A percentile compares a stretch with the other conserved stretches of the same genome.
phyloP scores from a whole-genome alignment of 2,113 vertebrate genomes.

The Sinocyclocheilus anshuiensis region DNA sequence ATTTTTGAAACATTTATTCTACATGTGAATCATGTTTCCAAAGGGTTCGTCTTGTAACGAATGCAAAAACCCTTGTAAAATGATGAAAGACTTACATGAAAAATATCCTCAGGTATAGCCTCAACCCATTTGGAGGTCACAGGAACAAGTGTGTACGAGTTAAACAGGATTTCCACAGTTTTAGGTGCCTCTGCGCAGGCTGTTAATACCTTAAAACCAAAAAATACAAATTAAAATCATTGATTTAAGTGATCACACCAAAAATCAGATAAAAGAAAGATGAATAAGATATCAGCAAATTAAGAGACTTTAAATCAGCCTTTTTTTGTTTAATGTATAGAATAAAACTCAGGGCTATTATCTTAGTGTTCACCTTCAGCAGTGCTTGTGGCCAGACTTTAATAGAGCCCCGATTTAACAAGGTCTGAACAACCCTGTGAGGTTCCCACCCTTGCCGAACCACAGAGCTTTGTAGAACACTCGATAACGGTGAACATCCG shows the following conservation, averaged over 20 bases:
- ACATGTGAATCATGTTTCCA: background rate
- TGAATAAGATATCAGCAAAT: background rate
- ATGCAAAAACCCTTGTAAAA: background rate
- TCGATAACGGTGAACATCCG: slow-evolving; percentile 70
- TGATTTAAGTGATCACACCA: background rate
- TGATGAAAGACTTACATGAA: slow-evolving; percentile 53
- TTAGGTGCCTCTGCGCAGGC: slow-evolving; percentile 60
- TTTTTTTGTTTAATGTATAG: background rate
- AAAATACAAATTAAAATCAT: background rate
- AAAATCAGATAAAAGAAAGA: background rate
- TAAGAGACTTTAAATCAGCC: background rate
- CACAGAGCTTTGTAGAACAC: slow-evolving; percentile 59
- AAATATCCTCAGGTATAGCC: slow-evolving; percentile 65
- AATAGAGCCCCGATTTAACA: slow-evolving; percentile 78
- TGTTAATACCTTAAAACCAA: slow-evolving; percentile 69
- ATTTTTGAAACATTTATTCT: background rate
- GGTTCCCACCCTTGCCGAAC: slow-evolving; percentile 57
- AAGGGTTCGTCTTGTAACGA: background rate
- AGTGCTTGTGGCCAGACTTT: slow-evolving; percentile 75
- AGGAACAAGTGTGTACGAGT: slow-evolving; percentile 70
- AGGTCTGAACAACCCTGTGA: slow-evolving; percentile 62
- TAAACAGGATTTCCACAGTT: slow-evolving; percentile 74
- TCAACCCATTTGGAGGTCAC: slow-evolving; percentile 68
- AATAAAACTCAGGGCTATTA: background rate
- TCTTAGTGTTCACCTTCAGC: slow-evolving; percentile 67